Evolutionary conservation across 2,113 vertebrate genomes (phyloP), one percentile per base, ranked within the genome.

Genomic region (Fregetta grallaria): DNA sequence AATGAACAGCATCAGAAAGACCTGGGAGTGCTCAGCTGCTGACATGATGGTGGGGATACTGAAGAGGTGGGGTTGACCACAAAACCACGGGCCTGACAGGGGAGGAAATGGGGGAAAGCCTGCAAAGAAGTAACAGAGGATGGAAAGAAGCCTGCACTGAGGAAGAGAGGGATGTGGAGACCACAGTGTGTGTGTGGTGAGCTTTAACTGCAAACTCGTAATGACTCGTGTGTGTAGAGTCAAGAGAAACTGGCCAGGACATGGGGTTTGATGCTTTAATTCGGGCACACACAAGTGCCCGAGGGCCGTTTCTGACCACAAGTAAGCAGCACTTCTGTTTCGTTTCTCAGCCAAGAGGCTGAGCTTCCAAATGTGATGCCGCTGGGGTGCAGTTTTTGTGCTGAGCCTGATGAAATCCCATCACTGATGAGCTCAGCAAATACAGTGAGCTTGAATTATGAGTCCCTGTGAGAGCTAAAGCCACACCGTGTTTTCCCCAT

Each of bases 301-400:
- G 30, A 65, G 52, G 53, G 58, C 42, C 4, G 5, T 20, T 76
- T 66, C 88, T 58, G 63, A 61, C 22, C 55, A 53, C 11, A 62
- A 49, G 27, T 25, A 66, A 52, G 15, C 32, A 79, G 65, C n/a
- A 15, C 7, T 58, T 86, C 15, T 29, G 19, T 49, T 94, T 53
- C 2, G 2, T 36, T 15, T 86, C 79, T 91, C 55, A n/a, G 63
- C 23, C 0, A 0, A 77, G 50, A 90, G 11, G 23, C 3, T 40
- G 36, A 68, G 27, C 27, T 88, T 73, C 78, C 67, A 86, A 65
- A 72, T 1, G 6, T 44, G 40, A 61, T 45, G 42, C 45, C 0
- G 5, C 25, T 45, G 42, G 27, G 32, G 11, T 73, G 58, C 9
- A 34, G 45, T 38, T 84, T 79, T 63, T 44, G 30, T 42, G 72